Base-by-base conservation (phyloP, 2,888 invertebrate genomes). In the Macrostomum cliftonense region DNA sequence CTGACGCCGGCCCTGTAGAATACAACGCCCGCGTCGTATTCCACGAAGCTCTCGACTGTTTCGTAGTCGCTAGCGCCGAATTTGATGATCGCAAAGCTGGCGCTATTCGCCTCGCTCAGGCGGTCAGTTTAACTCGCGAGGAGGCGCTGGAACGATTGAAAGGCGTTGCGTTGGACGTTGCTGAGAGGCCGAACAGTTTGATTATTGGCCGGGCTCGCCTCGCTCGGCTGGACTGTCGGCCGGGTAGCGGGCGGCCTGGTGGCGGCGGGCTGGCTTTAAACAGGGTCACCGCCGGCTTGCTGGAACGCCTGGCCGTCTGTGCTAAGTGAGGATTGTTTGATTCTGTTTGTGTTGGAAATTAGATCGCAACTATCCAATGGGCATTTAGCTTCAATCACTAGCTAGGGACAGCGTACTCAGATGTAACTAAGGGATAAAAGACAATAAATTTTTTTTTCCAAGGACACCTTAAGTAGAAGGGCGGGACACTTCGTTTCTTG, bases 41-140 rank as follows among this genome's bases (percentile, higher is more conserved):
- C 42, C 82, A 86, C 72, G 85, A 91, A 68, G 85, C 87, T 0
- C 76, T 87, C 19, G 89, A 93, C 63, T 80, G 89, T 53, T 93
- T 93, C 68, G 83, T 84, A 53, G 81, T 81, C 47, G 82, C 83
- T 20, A 75, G 82, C 28, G 70, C 80, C 0, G 77, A 50, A 73
- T 78, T 54, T 2, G 82, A 63, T 64, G 81, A 46, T 73, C 76
- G 59, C 64, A 45, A 61, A 28, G 53, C 57, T 4, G 54, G 65
- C 1, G 64, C 65, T 21, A 61, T 63, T 42, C 43, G 19, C 5
- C 21, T 43, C 5, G 43, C 43, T 7, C 21, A n/a, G 14, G 21
- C 28, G 14, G 20, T 43, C 43, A 43, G 28, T 11, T 12, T 43
- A 2, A 21, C 43, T 19, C 20, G 28, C 21, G 28, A 28, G 21